Evolutionary conservation across 2,113 vertebrate genomes (phyloP).

Genomic region (Aptenodytes patagonicus): DNA sequence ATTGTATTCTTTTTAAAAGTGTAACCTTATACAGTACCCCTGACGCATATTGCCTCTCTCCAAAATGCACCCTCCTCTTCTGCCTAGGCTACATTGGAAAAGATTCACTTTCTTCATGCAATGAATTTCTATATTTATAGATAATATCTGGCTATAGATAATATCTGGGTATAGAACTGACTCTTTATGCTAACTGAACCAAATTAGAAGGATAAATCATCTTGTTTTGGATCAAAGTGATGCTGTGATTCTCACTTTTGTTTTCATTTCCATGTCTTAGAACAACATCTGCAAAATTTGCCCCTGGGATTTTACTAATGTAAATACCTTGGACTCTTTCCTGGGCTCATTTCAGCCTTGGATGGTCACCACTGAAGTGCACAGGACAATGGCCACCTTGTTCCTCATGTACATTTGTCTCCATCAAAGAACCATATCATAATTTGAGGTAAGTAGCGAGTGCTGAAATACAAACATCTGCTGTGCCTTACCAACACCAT

Average conservation of each 20-base stretch:
- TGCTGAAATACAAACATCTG: background rate
- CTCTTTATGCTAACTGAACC: background rate
- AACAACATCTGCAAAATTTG: background rate
- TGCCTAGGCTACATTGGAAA: background rate
- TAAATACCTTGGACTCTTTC: background rate
- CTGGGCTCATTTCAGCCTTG: background rate
- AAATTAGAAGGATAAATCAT: background rate
- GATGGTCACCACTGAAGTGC: background rate
- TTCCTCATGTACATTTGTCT: background rate
- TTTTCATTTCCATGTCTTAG: background rate
- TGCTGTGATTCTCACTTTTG: background rate
- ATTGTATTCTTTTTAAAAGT: background rate
- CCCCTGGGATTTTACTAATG: background rate
- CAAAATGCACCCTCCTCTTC: background rate
- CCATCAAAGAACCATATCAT: background rate
- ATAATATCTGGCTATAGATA: background rate
- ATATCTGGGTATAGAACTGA: background rate
- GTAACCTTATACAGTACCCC: background rate
- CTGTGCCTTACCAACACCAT: background rate
- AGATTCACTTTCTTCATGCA: background rate
- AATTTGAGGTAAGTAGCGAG: accelerated
- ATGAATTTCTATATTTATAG: background rate
- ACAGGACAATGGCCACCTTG: background rate
- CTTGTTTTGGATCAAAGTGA: background rate
- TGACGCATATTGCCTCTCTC: background rate